Evolutionary conservation across 2,113 vertebrate species (phyloP), one percentile per base, ranked within the genome.

Genomic region (Saimiri boliviensis): DNA sequence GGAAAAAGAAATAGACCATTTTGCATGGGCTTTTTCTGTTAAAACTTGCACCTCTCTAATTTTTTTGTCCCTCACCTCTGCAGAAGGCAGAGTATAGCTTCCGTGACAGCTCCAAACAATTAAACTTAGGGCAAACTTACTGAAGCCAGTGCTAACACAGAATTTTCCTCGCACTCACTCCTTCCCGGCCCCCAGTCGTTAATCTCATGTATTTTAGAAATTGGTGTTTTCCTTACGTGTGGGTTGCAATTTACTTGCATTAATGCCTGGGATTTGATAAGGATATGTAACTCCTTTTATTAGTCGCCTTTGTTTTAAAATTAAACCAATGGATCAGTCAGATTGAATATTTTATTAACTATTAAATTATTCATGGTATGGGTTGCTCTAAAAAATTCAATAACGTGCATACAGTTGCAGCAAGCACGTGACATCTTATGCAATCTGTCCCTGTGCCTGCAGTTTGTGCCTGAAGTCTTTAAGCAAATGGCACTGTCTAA

Each of bases 281-380:
- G 66, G 60, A 49, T 40, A 35, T 85, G 71, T 20, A 49, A 94
- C 92, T 96, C 30, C 21, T 3, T 32, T 96, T 87, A 86, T 96
- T 88, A 93, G 97, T 95, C 32, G 30, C 83, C 94, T 92, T 97
- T 96, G 83, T 97, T 98, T 98, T 97, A 89, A 98, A 98, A 98
- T 98, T 89, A 98, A 99, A 95, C 95, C 95, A 92, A 87, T 98
- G 81, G 97, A 97, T 98, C 98, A 98, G 97, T 98, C 96, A 98
- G 98, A 96, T 93, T 98, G 98, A 98, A 98, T 99, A 98, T 98
- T 99, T 99, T 97, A 99, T 98, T 98, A 98, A 76, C 7, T 97
- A 45, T 93, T 99, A 97, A 98, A 99, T 99, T 98, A 98, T 99
- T 98, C 98, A 99, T 97, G 60, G 23, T 77, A 96, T 96, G 96